Conservation (phyloP, 2,113 vertebrate species). For the Callaeas wilsoni region DNA sequence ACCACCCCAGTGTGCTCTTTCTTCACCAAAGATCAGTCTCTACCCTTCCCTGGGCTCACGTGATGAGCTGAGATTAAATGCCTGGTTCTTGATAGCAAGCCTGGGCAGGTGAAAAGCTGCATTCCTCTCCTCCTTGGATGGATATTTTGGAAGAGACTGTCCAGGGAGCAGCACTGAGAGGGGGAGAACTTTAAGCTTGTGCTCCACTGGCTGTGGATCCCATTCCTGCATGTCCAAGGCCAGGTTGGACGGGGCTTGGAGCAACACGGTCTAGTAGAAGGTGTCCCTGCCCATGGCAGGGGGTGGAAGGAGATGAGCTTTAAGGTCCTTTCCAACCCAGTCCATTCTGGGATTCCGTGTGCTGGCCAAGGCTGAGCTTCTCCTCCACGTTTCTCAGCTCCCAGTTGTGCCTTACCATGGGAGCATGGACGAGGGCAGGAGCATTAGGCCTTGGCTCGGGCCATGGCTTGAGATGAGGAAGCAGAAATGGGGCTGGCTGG, state of each 20-base stretch:
- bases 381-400: background rate
- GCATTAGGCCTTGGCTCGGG: background rate
- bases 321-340: background rate
- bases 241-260: background rate
- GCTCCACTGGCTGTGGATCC: background rate
- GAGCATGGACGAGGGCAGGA: background rate
- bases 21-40: background rate
- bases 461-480: background rate
- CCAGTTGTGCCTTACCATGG: background rate
- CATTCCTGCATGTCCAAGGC: background rate
- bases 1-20: background rate
- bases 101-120: background rate
- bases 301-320: background rate
- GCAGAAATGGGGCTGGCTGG: background rate
- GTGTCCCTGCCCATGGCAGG: background rate
- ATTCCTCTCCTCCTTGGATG: background rate
- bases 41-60: background rate
- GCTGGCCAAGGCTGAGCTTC: background rate
- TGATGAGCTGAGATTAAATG: background rate
- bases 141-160: background rate
- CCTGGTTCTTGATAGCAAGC: background rate
- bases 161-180: background rate
- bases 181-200: background rate
- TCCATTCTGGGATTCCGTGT: background rate
- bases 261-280: background rate